Evolutionary conservation across 1,140 invertebrate genomes (phyloP).

Genomic region (Macrosteles quadrilineatus): DNA sequence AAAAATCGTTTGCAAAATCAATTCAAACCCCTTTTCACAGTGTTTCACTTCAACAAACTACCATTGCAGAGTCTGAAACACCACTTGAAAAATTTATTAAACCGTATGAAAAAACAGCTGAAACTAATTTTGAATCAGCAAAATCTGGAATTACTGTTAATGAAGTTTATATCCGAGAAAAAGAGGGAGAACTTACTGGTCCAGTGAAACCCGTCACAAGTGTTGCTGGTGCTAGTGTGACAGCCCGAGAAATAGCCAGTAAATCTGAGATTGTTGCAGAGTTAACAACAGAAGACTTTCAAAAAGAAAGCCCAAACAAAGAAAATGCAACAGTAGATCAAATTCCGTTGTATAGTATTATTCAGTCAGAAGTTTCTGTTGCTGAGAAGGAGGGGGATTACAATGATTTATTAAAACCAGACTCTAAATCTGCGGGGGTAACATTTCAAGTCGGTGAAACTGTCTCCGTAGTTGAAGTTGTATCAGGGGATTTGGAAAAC

Average conservation of each 20-base stretch:
- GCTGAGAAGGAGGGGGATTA: conserved; percentile 45
- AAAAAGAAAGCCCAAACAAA: conserved; percentile 16
- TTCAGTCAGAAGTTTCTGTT: conserved; percentile 37
- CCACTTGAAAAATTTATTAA: conserved; percentile 35
- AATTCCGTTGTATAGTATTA: conserved; percentile 39
- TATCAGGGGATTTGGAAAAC: conserved; percentile 49
- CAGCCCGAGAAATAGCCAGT: conserved; percentile 44
- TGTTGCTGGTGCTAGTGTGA: conserved; percentile 44
- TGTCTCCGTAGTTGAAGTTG: conserved; percentile 53
- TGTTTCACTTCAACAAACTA: conserved; percentile 37
- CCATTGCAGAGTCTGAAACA: conserved; percentile 39
- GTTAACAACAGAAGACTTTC: conserved; percentile 31
- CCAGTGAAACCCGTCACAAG: conserved; percentile 40
- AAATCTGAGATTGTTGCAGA: conserved; percentile 37
- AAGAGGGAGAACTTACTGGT: conserved; percentile 36
- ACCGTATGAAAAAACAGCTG: conserved; percentile 40
- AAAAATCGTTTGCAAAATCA: conserved; percentile 29
- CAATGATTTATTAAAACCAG: conserved; percentile 42
- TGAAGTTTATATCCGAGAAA: conserved; percentile 43
- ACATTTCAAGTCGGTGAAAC: conserved; percentile 50
- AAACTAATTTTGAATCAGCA: conserved; percentile 38
- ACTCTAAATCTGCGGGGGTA: conserved; percentile 49
- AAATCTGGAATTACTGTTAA: conserved; percentile 43
- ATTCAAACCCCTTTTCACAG: conserved; percentile 37
- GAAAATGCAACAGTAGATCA: conserved; percentile 35